Conservation (phyloP, 2,113 vertebrate genomes). For the Erythrocercus mccallii region DNA sequence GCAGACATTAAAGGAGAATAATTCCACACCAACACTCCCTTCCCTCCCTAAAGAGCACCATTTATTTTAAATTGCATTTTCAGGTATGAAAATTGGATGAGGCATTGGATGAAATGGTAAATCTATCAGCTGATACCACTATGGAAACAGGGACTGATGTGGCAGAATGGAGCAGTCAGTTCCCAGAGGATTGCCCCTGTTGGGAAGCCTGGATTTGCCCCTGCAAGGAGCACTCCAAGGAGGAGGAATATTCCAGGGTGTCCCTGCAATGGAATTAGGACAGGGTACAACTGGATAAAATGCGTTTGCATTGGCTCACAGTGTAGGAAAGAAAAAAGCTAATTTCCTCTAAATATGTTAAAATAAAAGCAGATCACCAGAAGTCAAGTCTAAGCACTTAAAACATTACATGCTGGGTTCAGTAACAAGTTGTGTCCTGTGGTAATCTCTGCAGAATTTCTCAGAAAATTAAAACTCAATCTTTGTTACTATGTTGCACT, state of each 20-base stretch:
- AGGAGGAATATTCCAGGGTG: neutral
- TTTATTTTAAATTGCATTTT: neutral
- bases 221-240: neutral
- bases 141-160: fast-evolving
- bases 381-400: neutral
- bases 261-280: neutral
- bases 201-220: neutral
- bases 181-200: fast-evolving
- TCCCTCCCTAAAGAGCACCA: neutral
- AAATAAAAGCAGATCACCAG: neutral
- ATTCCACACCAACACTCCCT: neutral
- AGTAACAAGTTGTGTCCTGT: neutral
- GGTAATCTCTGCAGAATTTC: neutral
- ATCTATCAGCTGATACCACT: neutral
- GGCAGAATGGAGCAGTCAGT: neutral
- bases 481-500: neutral
- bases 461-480: neutral
- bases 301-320: fast-evolving
- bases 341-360: neutral
- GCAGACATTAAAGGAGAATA: neutral
- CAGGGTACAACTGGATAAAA: neutral
- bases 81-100: neutral
- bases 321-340: neutral
- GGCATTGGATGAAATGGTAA: neutral
- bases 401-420: fast-evolving